Conservation (phyloP, 2,113 vertebrate genomes). For the Podarcis cretensis region DNA sequence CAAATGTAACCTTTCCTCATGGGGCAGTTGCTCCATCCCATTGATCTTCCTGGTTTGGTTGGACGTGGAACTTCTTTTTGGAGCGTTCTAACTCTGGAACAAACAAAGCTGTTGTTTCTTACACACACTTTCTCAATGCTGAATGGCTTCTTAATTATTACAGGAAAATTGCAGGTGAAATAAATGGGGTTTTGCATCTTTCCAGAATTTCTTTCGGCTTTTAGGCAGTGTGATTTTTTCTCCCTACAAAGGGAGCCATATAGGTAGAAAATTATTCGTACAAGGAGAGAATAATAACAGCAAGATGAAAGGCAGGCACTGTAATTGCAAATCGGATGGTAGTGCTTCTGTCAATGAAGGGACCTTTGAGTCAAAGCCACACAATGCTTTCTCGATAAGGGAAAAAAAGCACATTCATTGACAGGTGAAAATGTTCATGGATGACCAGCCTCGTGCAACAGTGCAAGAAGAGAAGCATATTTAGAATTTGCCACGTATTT, state of each 20-base stretch:
- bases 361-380: constrained; percentile 18
- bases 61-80: no score
- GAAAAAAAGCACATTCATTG: background rate
- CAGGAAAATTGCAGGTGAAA: background rate
- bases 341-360: background rate
- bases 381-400: background rate
- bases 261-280: background rate
- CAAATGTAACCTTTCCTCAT: no score
- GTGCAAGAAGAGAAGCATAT: background rate
- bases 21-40: no score
- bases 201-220: background rate
- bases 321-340: background rate
- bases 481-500: background rate
- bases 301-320: background rate
- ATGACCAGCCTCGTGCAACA: background rate
- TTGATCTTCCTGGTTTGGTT: no score
- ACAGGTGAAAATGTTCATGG: background rate
- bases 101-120: background rate
- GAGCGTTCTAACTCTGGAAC: no score
- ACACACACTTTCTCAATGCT: background rate
- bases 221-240: background rate
- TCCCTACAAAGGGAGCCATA: background rate
- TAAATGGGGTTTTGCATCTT: background rate
- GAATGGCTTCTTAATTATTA: background rate
- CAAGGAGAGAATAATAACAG: background rate